Conservation (phyloP, 2,888 invertebrate species). For the Tetranychus truncatus region DNA sequence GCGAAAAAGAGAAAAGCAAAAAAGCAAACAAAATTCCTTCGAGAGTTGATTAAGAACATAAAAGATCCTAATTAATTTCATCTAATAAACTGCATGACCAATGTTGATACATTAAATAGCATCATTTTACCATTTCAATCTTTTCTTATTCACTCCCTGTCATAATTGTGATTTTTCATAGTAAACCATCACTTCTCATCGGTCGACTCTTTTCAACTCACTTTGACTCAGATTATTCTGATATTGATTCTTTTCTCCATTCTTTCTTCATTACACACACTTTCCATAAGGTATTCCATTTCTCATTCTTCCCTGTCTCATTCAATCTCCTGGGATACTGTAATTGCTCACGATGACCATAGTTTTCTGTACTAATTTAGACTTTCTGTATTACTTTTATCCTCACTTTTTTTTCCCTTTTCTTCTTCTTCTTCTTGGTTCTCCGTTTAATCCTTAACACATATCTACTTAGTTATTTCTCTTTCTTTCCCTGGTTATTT, state of each 20-base stretch:
- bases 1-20: too few relatives aligned
- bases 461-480: not conserved
- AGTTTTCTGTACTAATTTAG: not conserved
- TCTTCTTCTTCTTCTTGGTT: not conserved
- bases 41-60: not conserved
- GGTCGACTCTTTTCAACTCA: not conserved
- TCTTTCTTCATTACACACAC: not conserved
- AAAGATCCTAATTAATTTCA: not conserved
- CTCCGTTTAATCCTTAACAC: not conserved
- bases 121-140: too few relatives aligned
- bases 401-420: not conserved
- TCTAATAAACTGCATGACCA: not conserved
- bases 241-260: not conserved
- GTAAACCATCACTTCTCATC: not conserved
- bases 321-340: not conserved
- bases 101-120: not conserved
- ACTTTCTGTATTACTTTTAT: not conserved
- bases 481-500: not conserved
- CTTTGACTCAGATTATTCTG: not conserved
- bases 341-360: not conserved
- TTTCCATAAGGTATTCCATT: not conserved
- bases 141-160: not conserved
- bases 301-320: slow-evolving; percentile 1
- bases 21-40: not conserved
- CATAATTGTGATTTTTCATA: not conserved